Conservation (phyloP, 2,888 invertebrate genomes). For the Adineta ricciae region DNA sequence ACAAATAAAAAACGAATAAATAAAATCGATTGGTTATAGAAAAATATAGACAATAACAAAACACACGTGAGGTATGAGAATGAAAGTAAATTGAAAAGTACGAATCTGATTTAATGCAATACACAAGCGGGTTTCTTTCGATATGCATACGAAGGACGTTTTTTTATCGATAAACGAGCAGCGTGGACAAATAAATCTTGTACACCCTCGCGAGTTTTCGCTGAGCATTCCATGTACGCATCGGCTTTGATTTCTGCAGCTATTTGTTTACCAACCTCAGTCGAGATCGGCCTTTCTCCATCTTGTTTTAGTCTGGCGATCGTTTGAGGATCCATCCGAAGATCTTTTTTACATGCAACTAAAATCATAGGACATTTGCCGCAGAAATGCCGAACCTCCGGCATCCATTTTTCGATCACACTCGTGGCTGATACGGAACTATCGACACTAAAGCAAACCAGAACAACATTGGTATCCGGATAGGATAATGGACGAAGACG, state of each 20-base stretch:
- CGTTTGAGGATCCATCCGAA: not conserved
- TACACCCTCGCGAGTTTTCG: constrained; percentile 96
- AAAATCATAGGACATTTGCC: not conserved
- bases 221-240: constrained; percentile 90
- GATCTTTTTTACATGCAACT: constrained; percentile 26
- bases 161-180: not conserved
- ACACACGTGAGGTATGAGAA: not conserved
- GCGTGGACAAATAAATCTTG: constrained; percentile 74
- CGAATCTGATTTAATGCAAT: not conserved
- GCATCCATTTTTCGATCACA: constrained; percentile 11
- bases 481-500: constrained; percentile 14
- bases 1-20: no score
- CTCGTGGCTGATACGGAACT: not conserved
- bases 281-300: not conserved
- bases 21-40: no score
- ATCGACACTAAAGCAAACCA: constrained; percentile 1
- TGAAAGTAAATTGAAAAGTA: not conserved
- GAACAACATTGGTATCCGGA: not conserved
- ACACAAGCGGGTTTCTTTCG: not conserved
- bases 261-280: constrained; percentile 16
- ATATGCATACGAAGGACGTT: not conserved
- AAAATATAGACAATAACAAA: no score
- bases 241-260: constrained; percentile 19
- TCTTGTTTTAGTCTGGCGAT: constrained; percentile 6
- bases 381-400: not conserved